Percentiles rank a stretch among this genome's conserved stretches.
Conservation (phyloP, 2,113 vertebrate species). For the Petromus typicus region DNA sequence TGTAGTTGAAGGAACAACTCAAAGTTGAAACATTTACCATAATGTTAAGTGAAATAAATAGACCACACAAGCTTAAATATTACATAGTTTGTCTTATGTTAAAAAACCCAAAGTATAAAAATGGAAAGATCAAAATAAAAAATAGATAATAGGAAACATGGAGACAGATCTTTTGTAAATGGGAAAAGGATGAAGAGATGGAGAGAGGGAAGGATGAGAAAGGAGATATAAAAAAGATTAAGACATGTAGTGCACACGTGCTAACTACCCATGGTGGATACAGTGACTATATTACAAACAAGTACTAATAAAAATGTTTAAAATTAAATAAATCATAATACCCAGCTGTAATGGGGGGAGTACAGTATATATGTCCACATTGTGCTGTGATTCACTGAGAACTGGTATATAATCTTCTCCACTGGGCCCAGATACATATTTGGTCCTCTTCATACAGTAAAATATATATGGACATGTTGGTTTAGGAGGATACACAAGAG, state of each 20-base stretch:
- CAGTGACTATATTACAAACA: background rate
- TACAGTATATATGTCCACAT: background rate
- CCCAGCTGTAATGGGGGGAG: background rate
- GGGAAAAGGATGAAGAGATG: background rate
- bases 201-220: background rate
- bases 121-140: background rate
- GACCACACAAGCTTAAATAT: background rate
- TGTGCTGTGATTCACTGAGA: accelerated
- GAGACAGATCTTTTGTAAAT: background rate
- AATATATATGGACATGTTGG: background rate
- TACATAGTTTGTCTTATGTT: background rate
- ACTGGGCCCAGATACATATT: background rate
- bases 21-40: background rate
- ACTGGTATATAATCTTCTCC: too few species aligned
- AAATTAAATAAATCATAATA: background rate
- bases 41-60: background rate
- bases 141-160: background rate
- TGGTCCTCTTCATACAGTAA: background rate
- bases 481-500: background rate
- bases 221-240: background rate
- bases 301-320: background rate
- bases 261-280: background rate
- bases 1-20: background rate
- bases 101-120: background rate
- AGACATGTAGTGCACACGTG: background rate